Base-by-base conservation (phyloP, 2,113 vertebrate species). In the Mugil cephalus region DNA sequence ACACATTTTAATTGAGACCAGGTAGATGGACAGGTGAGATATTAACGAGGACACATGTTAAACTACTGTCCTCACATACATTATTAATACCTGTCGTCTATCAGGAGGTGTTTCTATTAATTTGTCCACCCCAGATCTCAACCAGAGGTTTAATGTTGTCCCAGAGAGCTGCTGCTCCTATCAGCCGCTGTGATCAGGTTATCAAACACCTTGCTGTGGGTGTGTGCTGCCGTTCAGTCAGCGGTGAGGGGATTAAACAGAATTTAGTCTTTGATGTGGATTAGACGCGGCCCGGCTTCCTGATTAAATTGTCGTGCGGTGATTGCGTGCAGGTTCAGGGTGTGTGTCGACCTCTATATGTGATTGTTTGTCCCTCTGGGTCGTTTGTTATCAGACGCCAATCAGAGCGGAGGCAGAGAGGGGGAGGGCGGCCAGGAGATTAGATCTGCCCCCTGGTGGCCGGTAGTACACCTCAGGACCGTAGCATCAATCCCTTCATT, bases 221-320 rank as follows among this genome's bases (percentile, higher is more conserved):
- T 42, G 54, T 66, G 75, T 40, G 54, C 13, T 47, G 52, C 40
- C 6, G 9, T 47, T 21, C 54, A 43, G 65, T 48, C 42, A 18
- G 34, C n/a, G 4, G 1, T 34, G 48, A 65, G 38, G 60, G 66
- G 81, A 85, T 89, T 88, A 80, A 75, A 79, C 24, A 12, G 62
- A 79, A 79, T 84, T 75, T 69, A 64, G 78, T 77, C 76, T 83
- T 80, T 71, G 77, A 85, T 80, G 77, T 77, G 79, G 87, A 83
- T 89, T 82, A 83, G 70, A 77, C 18, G 0, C 18, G 52, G 51
- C 4, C 9, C 50, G 2, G 78, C 48, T 63, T 52, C 45, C 13
- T 79, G 82, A 85, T 84, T 82, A 74, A 82, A 77, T 63, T 53
- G 60, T 52, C 0, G 9, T 63, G 19, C 7, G 3, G 19, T 73